Evolutionary conservation across 2,113 vertebrate genomes (phyloP), one percentile per base, ranked within the genome.

Genomic region (Parus major): DNA sequence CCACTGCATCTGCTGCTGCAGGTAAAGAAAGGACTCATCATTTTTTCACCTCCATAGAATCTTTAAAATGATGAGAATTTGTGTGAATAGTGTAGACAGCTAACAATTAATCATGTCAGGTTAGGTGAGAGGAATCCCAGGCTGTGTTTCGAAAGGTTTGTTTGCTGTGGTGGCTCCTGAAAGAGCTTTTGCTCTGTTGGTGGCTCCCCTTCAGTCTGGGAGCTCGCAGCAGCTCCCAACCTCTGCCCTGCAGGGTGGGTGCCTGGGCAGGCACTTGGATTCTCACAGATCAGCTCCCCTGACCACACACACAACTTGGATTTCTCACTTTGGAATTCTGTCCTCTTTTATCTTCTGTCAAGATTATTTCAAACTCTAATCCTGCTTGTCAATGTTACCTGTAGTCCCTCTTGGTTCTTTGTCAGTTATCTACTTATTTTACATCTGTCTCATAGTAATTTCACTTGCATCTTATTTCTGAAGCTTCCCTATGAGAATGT

Each of bases 401-500:
- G 33, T 27, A 35, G 33, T 92, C 42, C n/a, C 55, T 63, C 63
- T 57, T 2, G 28, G 21, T 36, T 76, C 33, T 31, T 20, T 86
- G 63, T 73, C 82, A 73, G 21, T 86, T 77, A 90, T 21, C 60
- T 73, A 20, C 52, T 77, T 92, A 76, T 94, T 93, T 93, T 88
- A 50, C 50, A 46, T 85, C 41, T 21, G 25, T 82, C 61, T 57
- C 42, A 29, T 13, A 52, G 44, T 80, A 82, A 69, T 82, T 94
- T 88, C 66, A 46, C 49, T 90, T 80, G 46, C 46, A 47, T 70
- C 27, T 13, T 65, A n/a, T 59, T 90, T 77, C 90, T 83, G 31
- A 81, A 73, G 27, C 46, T 94, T 93, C 9, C 50, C 35, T 81
- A 18, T 47, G 50, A 93, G 76, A 80, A 70, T 78, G 39, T 44